Evolutionary conservation across 2,888 invertebrate genomes (phyloP).

Genomic region (Geotrupes spiniger): DNA sequence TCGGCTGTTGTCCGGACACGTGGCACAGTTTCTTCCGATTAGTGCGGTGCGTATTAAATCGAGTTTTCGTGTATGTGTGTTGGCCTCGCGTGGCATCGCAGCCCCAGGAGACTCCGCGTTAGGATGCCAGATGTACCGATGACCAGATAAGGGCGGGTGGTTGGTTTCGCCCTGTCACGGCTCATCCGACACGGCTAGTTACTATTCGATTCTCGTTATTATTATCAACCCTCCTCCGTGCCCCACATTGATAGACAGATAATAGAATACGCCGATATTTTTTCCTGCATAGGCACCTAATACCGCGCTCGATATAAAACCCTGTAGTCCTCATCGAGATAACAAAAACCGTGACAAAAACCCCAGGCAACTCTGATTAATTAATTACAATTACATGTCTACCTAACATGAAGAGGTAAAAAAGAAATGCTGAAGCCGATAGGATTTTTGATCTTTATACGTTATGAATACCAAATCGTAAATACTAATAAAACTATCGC

Average conservation of each 20-base stretch:
- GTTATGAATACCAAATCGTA: not conserved
- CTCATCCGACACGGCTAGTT: conserved; percentile 39
- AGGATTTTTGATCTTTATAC: not conserved
- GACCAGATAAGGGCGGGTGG: conserved; percentile 26
- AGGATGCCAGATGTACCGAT: conserved; percentile 26
- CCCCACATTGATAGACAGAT: not conserved
- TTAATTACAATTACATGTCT: not conserved
- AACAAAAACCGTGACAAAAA: not conserved
- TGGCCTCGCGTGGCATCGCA: conserved; percentile 9
- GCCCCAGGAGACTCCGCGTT: conserved; percentile 19
- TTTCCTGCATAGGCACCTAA: too few species aligned
- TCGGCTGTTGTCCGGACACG: too few species aligned
- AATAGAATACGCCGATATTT: too few species aligned
- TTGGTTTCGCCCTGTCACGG: conserved; percentile 31
- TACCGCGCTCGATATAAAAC: too few species aligned
- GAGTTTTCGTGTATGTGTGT: conserved; percentile 1
- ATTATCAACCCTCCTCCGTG: conserved; percentile 9
- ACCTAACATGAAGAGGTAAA: too few species aligned
- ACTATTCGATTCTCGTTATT: conserved; percentile 35
- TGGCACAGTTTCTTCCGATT: too few species aligned
- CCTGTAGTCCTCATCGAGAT: not conserved
- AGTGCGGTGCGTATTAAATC: too few species aligned
- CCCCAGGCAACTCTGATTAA: not conserved
- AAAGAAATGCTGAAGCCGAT: not conserved
- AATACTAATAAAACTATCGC: not conserved